Percentiles rank a stretch among this genome's conserved stretches.
Evolutionary conservation across 2,888 invertebrate species (phyloP).

Genomic region (Cataglyphis rosenhaueri): DNA sequence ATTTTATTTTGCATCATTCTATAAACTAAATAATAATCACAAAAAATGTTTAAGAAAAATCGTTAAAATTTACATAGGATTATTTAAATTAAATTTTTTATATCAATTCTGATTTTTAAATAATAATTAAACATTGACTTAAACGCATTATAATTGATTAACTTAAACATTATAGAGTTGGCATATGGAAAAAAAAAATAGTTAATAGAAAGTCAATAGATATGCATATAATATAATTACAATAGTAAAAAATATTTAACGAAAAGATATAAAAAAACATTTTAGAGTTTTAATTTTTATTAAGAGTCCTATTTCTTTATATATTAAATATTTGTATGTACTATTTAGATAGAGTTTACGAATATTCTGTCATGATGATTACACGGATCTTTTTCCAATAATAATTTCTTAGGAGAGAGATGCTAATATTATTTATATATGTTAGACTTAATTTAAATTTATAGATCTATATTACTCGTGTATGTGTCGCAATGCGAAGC

Average conservation of each 20-base stretch:
- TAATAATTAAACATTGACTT: not conserved
- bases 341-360: not conserved
- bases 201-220: not conserved
- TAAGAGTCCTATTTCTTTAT: not conserved
- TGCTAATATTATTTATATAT: conserved; percentile 61
- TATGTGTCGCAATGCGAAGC: not conserved
- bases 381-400: not conserved
- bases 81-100: not conserved
- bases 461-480: conserved; percentile 13
- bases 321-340: not conserved
- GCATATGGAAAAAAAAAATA: not conserved
- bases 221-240: not conserved
- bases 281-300: conserved; percentile 6
- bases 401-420: not conserved
- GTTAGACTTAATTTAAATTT: conserved; percentile 61
- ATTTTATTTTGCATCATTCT: not conserved
- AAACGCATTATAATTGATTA: not conserved
- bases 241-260: not conserved
- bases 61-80: not conserved
- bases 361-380: not conserved
- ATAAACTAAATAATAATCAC: not conserved
- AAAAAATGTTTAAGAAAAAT: not conserved
- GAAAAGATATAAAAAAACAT: conserved; percentile 13
- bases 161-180: not conserved
- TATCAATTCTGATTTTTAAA: not conserved